Evolutionary conservation across 2,113 vertebrate genomes (phyloP), one percentile per base, ranked within the genome.

Genomic region (Epinephelus fuscoguttatus): DNA sequence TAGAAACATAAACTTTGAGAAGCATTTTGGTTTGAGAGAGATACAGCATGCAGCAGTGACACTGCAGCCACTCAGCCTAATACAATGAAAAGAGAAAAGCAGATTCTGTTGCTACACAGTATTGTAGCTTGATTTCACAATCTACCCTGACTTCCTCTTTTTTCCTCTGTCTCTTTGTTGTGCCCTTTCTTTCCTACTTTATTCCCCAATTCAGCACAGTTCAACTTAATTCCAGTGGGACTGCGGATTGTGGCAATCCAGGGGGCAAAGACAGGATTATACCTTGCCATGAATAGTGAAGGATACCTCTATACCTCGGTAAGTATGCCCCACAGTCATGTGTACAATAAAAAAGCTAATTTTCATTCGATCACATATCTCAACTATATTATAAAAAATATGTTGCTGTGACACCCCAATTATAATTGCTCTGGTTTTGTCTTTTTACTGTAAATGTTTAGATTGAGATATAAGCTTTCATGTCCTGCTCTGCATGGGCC

Each of bases 161-260:
- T 42, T 13, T 13, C 9, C 9, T 80, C 53, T 63, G 45, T 67
- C 21, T 63, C 70, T 90, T 61, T 85, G 47, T 80, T 45, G 21
- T 56, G 30, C 60, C 70, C 33, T 80, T 1, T 82, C 18, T 84
- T 68, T 79, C 59, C 50, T 55, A 47, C 67, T 85, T 92, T 94
- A 81, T 89, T 91, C 92, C 92, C 73, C 83, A 83, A 93, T 94
- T 91, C 94, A 99, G 98, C 98, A 92, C 95, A 99, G 95, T 99
- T 99, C 95, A 99, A 99, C 96, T 96, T 99, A 95, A 99, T 99
- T 94, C 98, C 98, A 61, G 98, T 99, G 96, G 98, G 98, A 88
- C 95, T 99, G 94, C 96, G 98, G 94, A 98, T 99, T 90, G 98
- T 99, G 93, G 98, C 98, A 49, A 99, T 99, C 94, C 98, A 99